Base-by-base conservation (phyloP, 2,888 invertebrate genomes). In the Ametastegia equiseti region DNA sequence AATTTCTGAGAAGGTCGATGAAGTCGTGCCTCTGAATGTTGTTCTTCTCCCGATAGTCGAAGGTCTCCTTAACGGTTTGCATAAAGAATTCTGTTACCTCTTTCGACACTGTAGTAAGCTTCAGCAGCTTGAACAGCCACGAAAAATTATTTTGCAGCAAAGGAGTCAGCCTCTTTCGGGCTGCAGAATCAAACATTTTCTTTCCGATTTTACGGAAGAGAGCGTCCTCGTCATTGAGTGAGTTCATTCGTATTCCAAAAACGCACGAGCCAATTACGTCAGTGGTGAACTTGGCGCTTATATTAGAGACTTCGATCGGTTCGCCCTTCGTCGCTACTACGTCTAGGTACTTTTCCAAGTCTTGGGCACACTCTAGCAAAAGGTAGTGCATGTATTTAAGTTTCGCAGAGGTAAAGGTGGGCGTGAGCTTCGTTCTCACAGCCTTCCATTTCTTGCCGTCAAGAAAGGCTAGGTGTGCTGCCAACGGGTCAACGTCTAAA, bases 371-470 rank as follows among this genome's bases (percentile, higher is more conserved):
- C 42, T 93, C 92, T 57, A 94, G 92, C n/a, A 95, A 93, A 0
- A 94, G 93, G 0, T 92, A 92, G 84, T 94, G 95, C 94, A 96
- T 95, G 1, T 91, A 93, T 88, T 94, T 95, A 75, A 96, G 90
- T 89, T 95, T 95, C 7, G 94, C 94, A 0, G 95, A 93, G 0
- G 95, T 94, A 87, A 95, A 96, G 0, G 94, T 93, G 0, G 95
- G 94, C 0, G 95, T 93, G 86, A 96, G 90, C 85, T 95, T 95
- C 0, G 93, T 85, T n/a, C 96, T 88, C 47, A 92, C 83, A 27
- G 88, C 87, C 83, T 89, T 92, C 93, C 93, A 93, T 67, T 90
- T 88, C 6, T 89, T 85, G 11, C 90, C 92, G 15, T 88, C 87
- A 50, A 89, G 83, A 9, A 84, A 79, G 50, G 88, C 84, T 15